phyloP scores from a whole-genome alignment of 2,888 invertebrate species.

The Stenodera caucasica region DNA sequence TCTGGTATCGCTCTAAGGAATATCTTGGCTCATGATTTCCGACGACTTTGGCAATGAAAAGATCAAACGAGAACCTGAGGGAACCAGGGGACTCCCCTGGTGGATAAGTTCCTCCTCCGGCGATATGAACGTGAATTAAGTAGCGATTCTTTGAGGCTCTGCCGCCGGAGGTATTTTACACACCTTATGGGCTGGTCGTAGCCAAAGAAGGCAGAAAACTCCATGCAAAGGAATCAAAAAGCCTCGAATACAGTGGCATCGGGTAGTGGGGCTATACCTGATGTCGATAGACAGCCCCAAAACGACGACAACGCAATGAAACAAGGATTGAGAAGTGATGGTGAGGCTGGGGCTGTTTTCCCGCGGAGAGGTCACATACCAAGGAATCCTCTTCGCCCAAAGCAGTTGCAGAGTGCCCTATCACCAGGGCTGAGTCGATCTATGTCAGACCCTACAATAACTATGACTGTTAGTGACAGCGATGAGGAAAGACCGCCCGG shows the following conservation, averaged over 20 bases:
- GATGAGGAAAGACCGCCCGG: too few relatives aligned
- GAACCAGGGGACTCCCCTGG: background rate
- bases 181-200: background rate
- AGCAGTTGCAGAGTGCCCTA: too few relatives aligned
- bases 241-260: background rate
- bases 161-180: background rate
- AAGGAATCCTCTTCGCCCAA: too few relatives aligned
- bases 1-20: too few relatives aligned
- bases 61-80: background rate
- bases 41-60: background rate
- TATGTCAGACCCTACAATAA: too few relatives aligned
- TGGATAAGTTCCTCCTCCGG: background rate
- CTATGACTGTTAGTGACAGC: too few relatives aligned
- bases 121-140: background rate
- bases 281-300: background rate
- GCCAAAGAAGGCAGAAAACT: background rate
- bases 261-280: background rate
- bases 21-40: background rate
- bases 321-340: too few relatives aligned
- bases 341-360: too few relatives aligned
- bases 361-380: too few relatives aligned
- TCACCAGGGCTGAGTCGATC: too few relatives aligned
- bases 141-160: background rate
- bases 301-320: background rate
- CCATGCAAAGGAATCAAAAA: background rate